A percentile compares a stretch with the other conserved stretches of the same genome.
These are phyloP conservation scores for Fukomys damarensis DNA, from an alignment of 2,113 vertebrate species.

Conservation along the genomic window DNA sequence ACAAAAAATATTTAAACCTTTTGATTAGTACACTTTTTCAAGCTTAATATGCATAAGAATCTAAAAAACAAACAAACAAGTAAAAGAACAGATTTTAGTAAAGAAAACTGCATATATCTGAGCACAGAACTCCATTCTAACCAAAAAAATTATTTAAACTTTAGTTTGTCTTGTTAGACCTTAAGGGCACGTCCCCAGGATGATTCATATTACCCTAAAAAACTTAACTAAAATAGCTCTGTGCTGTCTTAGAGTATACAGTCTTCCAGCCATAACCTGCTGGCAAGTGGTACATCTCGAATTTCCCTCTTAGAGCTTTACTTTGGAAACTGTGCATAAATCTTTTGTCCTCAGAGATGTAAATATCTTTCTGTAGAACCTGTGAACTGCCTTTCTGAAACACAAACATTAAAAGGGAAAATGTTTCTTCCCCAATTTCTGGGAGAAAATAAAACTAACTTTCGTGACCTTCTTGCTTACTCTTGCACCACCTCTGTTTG, in stretches of 20 bases:
- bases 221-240: not conserved
- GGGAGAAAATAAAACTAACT: not conserved
- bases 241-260: not conserved
- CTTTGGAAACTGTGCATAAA: not conserved
- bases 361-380: not conserved
- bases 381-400: not conserved
- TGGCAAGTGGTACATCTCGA: not conserved
- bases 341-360: not conserved
- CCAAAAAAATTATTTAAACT: not conserved
- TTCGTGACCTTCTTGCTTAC: not conserved
- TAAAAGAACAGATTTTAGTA: not conserved
- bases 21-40: not conserved
- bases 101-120: not conserved
- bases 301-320: not conserved
- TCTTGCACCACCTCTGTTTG: not conserved
- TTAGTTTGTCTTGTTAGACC: not conserved
- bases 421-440: not conserved
- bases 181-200: not conserved
- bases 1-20: not conserved
- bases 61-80: not conserved
- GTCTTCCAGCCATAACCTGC: not conserved
- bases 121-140: not conserved
- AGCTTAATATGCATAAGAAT: not conserved
- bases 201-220: not conserved
- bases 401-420: not conserved